phyloP scores from a whole-genome alignment of 2,888 invertebrate genomes.

The Pardosa pseudoannulata region DNA sequence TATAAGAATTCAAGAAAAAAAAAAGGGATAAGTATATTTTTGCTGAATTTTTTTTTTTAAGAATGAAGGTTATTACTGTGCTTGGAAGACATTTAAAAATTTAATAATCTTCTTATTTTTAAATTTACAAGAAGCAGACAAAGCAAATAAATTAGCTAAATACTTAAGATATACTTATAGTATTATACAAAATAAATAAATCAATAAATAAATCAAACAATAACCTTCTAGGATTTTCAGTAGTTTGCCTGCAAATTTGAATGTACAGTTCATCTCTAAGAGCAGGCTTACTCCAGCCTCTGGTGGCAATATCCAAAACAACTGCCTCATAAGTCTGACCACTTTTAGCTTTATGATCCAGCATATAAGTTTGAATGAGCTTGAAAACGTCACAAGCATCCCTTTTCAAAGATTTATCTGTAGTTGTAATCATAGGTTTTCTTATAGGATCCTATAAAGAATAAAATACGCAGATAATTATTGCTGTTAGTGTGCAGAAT shows the following conservation, averaged over 20 bases:
- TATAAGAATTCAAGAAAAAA: too few relatives aligned
- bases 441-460: conserved; percentile 86
- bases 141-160: not conserved
- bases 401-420: conserved; percentile 90
- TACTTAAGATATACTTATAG: not conserved
- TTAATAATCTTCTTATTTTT: not conserved
- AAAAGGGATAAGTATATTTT: too few relatives aligned
- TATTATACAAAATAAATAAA: too few relatives aligned
- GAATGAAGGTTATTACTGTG: too few relatives aligned
- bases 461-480: too few relatives aligned
- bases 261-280: conserved; percentile 96
- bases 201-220: too few relatives aligned
- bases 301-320: conserved; percentile 90
- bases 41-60: too few relatives aligned
- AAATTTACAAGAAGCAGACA: not conserved
- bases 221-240: conserved; percentile 86
- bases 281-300: conserved; percentile 88
- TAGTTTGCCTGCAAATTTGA: conserved; percentile 96
- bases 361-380: conserved; percentile 96
- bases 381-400: conserved; percentile 95
- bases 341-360: conserved; percentile 90
- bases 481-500: too few relatives aligned
- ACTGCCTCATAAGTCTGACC: conserved; percentile 83
- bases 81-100: too few relatives aligned
- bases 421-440: conserved; percentile 91